phyloP scores from a whole-genome alignment of 2,113 vertebrate species.

The Aphelocoma coerulescens region DNA sequence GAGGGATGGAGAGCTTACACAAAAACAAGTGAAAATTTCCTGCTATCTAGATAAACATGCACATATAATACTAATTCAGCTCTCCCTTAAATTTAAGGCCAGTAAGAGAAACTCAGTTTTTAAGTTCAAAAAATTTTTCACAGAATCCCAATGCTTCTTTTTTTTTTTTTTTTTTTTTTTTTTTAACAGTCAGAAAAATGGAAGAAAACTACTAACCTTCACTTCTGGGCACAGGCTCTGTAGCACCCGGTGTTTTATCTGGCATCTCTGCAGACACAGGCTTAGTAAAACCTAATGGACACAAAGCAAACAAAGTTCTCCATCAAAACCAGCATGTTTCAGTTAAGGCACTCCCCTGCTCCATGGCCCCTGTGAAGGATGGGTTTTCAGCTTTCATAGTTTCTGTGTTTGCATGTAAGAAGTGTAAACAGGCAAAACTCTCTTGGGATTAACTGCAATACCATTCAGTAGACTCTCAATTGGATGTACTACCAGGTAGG shows the following conservation, averaged over 20 bases:
- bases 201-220: slow-evolving; percentile 19
- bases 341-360: background rate
- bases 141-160: background rate
- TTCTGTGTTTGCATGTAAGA: background rate
- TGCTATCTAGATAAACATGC: background rate
- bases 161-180: background rate
- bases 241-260: slow-evolving; percentile 56
- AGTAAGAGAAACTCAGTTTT: background rate
- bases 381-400: background rate
- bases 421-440: background rate
- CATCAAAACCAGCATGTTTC: background rate
- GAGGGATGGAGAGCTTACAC: background rate
- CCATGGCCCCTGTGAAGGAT: background rate
- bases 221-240: slow-evolving; percentile 14
- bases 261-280: slow-evolving; percentile 41
- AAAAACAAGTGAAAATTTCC: background rate
- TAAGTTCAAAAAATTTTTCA: background rate
- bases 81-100: background rate
- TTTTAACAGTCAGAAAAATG: background rate
- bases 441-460: background rate
- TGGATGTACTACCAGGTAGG: background rate
- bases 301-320: slow-evolving; percentile 42
- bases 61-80: background rate
- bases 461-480: background rate
- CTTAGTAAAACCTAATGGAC: slow-evolving; percentile 38